These are phyloP conservation scores for Drosophila diplacantha DNA, from an alignment of 2,888 invertebrate species.

Conservation along the genomic window DNA sequence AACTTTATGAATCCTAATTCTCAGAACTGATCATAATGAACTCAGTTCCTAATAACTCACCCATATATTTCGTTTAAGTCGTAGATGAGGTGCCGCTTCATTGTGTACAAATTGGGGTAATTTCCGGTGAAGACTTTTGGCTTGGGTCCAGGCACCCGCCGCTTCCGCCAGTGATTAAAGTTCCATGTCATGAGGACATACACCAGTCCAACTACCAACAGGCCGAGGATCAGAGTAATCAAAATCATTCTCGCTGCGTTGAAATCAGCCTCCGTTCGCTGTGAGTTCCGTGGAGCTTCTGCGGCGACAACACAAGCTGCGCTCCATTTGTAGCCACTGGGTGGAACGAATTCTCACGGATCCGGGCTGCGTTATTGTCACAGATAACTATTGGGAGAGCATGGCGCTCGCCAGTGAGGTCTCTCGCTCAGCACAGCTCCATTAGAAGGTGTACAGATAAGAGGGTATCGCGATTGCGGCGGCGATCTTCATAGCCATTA, in stretches of 20 bases:
- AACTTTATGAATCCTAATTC: not conserved
- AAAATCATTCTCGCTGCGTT: conserved; percentile 37
- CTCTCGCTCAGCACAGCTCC: not conserved
- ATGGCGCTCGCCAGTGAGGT: not conserved
- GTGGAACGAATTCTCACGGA: not conserved
- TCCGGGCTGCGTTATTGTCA: not conserved
- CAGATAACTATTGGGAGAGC: conserved; percentile 13
- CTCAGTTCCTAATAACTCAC: conserved; percentile 52
- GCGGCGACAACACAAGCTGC: not conserved
- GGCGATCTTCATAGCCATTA: conserved; percentile 7
- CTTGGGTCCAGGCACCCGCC: conserved; percentile 73
- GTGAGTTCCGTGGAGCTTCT: conserved; percentile 15
- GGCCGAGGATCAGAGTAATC: conserved; percentile 44
- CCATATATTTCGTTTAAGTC: conserved; percentile 76
- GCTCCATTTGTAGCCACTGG: conserved; percentile 18
- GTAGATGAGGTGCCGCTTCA: conserved; percentile 68
- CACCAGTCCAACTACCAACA: conserved; percentile 33
- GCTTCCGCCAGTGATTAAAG: conserved; percentile 72
- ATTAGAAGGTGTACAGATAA: conserved; percentile 11
- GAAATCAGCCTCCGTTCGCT: not conserved
- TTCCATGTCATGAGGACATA: conserved; percentile 59
- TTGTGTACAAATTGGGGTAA: conserved; percentile 60
- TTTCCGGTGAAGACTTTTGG: conserved; percentile 75
- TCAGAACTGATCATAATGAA: not conserved
- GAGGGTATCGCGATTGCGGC: conserved; percentile 15